These are phyloP conservation scores for Magallana nippona DNA, from an alignment of 2,888 invertebrate genomes.

Conservation along the genomic window DNA sequence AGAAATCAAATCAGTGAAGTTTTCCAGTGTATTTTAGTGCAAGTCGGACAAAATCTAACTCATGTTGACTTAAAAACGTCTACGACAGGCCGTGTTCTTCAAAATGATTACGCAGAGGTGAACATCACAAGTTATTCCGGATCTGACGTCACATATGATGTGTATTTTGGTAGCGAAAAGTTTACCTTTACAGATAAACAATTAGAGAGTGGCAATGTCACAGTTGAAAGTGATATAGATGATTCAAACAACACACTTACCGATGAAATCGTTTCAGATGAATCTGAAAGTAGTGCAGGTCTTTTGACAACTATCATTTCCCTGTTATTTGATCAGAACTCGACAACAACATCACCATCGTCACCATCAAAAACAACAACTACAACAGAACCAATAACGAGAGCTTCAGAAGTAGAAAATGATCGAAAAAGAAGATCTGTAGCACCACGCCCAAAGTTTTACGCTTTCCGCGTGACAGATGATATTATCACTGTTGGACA, in stretches of 20 bases:
- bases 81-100: constrained; percentile 61
- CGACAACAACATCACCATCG: constrained; percentile 7
- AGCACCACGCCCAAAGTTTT: constrained; percentile 6
- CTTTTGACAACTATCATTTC: neutral
- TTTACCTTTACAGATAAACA: constrained; percentile 63
- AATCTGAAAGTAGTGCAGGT: neutral
- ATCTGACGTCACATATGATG: constrained; percentile 67
- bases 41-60: constrained; percentile 75
- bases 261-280: neutral
- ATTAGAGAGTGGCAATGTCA: constrained; percentile 40
- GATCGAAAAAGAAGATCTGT: neutral
- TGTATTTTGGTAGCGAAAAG: constrained; percentile 69
- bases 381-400: neutral
- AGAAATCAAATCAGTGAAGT: constrained; percentile 71
- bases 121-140: constrained; percentile 71
- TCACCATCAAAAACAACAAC: neutral
- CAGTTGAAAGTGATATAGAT: neutral
- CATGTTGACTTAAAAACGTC: constrained; percentile 70
- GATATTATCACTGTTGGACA: constrained; percentile 63
- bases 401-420: neutral
- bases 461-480: constrained; percentile 55
- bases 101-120: constrained; percentile 62
- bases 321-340: neutral
- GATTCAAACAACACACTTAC: neutral
- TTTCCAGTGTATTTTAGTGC: constrained; percentile 59